Conservation (phyloP, 30 jellyfish, hydroid and myxozoan species). For the Aurelia aurita region DNA sequence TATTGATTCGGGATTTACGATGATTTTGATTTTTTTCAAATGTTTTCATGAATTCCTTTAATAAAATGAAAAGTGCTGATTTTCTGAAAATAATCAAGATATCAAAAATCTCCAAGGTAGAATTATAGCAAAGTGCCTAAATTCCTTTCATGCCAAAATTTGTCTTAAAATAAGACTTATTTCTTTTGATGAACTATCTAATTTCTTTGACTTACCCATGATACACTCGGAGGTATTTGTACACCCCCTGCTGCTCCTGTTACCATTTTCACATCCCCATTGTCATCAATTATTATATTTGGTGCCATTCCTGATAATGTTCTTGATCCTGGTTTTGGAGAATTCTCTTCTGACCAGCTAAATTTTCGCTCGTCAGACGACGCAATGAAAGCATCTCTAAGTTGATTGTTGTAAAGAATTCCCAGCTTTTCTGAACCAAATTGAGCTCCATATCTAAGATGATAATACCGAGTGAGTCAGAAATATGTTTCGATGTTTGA, state of each 20-base stretch:
- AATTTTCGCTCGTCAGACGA: constrained; percentile 47
- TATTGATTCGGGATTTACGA: no score
- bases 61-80: no score
- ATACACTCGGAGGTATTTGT: constrained; percentile 58
- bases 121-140: no score
- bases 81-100: no score
- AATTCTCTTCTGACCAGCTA: constrained; percentile 54
- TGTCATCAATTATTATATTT: constrained; percentile 39
- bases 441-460: constrained; percentile 71
- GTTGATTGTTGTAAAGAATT: constrained; percentile 64
- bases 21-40: no score
- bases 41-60: no score
- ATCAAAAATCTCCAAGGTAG: no score
- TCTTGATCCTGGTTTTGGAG: constrained; percentile 63
- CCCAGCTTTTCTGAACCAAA: constrained; percentile 59
- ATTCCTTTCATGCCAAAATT: no score
- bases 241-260: constrained; percentile 83
- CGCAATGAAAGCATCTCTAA: constrained; percentile 49
- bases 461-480: no score
- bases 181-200: no score
- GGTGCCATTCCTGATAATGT: constrained; percentile 73
- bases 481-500: no score
- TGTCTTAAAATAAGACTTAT: no score
- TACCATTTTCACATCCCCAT: constrained; percentile 61
- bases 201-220: constrained; percentile 74